These are phyloP conservation scores for Gisinianus flammeolus DNA, from an alignment of 2,888 invertebrate genomes.

Conservation along the genomic window DNA sequence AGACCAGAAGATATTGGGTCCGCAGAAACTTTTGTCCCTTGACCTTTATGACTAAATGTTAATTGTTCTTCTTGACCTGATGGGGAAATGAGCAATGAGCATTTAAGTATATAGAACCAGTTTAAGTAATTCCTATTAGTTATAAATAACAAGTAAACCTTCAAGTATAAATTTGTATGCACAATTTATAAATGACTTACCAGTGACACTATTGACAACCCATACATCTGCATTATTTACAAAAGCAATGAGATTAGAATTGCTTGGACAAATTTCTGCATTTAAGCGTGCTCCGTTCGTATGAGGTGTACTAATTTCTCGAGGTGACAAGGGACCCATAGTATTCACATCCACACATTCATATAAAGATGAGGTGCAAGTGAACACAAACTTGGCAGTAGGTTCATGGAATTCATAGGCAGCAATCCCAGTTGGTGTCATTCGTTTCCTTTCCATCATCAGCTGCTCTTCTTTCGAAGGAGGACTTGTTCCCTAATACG, in stretches of 20 bases:
- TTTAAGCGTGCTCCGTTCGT: constrained; percentile 68
- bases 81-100: neutral
- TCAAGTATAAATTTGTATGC: neutral
- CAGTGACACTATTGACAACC: constrained; percentile 72
- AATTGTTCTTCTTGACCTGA: constrained; percentile 74
- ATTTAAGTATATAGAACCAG: neutral
- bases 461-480: constrained; percentile 77
- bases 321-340: constrained; percentile 60
- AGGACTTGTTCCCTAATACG: constrained; percentile 47
- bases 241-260: constrained; percentile 83
- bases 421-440: constrained; percentile 80
- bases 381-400: constrained; percentile 86
- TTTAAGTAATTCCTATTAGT: neutral
- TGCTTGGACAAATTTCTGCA: constrained; percentile 77
- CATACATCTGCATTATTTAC: constrained; percentile 90
- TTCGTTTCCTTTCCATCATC: constrained; percentile 86
- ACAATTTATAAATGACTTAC: no score
- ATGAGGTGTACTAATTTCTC: constrained; percentile 65
- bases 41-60: constrained; percentile 74
- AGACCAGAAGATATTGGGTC: constrained; percentile 90
- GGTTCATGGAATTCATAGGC: constrained; percentile 85
- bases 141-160: neutral
- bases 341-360: constrained; percentile 77
- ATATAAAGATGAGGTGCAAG: constrained; percentile 86
- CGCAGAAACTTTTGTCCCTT: constrained; percentile 69